phyloP scores from a whole-genome alignment of 2,797 vertebrate genomes.

The Sebastes wilsoni region DNA sequence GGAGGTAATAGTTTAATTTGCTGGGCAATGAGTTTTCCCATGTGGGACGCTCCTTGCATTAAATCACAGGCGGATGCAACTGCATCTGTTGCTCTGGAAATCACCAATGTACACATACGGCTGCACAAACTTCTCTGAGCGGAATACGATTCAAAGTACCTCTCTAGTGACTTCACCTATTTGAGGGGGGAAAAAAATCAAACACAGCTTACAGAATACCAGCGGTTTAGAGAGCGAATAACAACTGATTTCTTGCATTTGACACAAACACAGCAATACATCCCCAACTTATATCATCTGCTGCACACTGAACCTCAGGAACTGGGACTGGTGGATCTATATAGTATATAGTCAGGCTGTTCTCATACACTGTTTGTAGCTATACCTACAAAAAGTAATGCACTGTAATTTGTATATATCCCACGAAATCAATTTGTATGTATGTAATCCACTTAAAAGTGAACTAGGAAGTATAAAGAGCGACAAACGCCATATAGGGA shows the following conservation, averaged over 20 bases:
- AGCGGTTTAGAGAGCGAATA: not conserved
- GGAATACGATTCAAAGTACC: not conserved
- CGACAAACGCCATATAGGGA: no score
- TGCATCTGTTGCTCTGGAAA: slow-evolving; percentile 54
- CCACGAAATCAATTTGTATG: no score
- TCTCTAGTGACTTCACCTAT: not conserved
- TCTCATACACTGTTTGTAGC: no score
- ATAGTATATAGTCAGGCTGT: not conserved
- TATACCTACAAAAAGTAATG: no score
- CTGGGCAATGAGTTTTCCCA: slow-evolving; percentile 71
- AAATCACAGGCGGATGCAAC: slow-evolving; percentile 53
- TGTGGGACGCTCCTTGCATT: slow-evolving; percentile 63
- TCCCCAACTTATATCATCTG: not conserved
- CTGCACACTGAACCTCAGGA: not conserved
- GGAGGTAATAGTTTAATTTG: slow-evolving; percentile 81
- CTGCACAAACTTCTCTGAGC: not conserved
- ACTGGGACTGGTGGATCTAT: not conserved
- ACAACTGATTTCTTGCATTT: not conserved
- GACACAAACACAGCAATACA: not conserved
- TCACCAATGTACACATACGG: not conserved
- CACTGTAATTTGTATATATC: no score
- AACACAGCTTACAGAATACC: not conserved
- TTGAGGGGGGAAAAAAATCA: not conserved
- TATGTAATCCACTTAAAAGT: not conserved
- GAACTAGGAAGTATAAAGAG: no score